Base-by-base conservation (phyloP, 2,888 invertebrate genomes). In the Lymantria monacha region DNA sequence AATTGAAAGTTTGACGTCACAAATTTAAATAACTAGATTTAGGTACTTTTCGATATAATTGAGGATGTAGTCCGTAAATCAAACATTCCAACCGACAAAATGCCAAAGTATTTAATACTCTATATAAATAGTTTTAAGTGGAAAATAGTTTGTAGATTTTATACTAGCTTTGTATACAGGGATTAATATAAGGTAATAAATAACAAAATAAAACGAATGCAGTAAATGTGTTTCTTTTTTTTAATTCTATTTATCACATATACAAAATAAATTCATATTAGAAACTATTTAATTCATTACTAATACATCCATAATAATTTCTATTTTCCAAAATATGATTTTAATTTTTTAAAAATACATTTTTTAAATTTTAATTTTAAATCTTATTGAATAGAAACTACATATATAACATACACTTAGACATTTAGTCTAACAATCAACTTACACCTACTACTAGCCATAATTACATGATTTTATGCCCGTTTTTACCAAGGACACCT, bases 51-150 rank as follows among this genome's bases (percentile, higher is more conserved):
- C 12, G 13, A 13, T 44, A 13, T 9, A 40, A n/a, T 37, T 5
- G 38, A 42, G 42, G 46, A 37, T 38, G 1, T 30, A 46, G 40
- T 55, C 52, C 51, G 49, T 63, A 53, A 42, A 53, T 56, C 22
- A 56, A 48, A 61, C 62, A 63, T 64, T 65, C 64, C 62, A 58
- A 66, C 65, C 59, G 68, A 71, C 56, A 60, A 65, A 49, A 75
- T 78, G 72, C 82, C 82, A 83, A 81, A 83, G 82, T 70, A 74
- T 72, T 66, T 75, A 72, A 76, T 76, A 76, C 72, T 72, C 70
- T 71, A 59, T 64, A 30, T 57, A 60, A 48, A 62, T 72, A 67
- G 52, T 9, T 59, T 60, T 71, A 72, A 67, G 64, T 22, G 2
- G 22, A 22, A 22, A 22, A 22, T 51, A 49, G 57, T 63, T 67